Evolutionary conservation across 2,888 invertebrate genomes (phyloP).

Genomic region (Drosophila cognata): DNA sequence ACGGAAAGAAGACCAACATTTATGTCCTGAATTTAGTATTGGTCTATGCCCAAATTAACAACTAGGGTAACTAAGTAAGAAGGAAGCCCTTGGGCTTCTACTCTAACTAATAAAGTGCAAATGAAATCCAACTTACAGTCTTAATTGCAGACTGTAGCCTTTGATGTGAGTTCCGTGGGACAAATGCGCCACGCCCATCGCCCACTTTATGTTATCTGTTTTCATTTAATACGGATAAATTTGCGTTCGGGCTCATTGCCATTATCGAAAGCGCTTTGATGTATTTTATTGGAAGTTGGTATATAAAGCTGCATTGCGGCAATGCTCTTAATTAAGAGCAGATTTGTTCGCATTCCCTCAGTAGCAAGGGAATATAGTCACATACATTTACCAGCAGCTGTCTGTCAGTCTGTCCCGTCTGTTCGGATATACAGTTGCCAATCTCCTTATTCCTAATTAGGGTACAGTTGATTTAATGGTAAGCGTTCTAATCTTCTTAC

Average conservation of each 20-base stretch:
- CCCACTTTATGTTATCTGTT: slow-evolving; percentile 9
- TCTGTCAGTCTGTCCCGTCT: neutral
- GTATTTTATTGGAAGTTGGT: slow-evolving; percentile 23
- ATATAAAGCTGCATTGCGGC: slow-evolving; percentile 15
- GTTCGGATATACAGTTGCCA: neutral
- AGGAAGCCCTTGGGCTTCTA: neutral
- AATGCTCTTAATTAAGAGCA: slow-evolving; percentile 43
- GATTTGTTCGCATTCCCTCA: slow-evolving; percentile 9
- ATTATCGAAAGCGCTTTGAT: slow-evolving; percentile 44
- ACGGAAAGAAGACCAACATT: slow-evolving; percentile 45
- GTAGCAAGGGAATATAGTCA: slow-evolving; percentile 8
- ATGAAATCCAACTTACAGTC: slow-evolving; percentile 28
- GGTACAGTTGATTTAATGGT: slow-evolving; percentile 12
- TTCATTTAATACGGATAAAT: slow-evolving; percentile 20
- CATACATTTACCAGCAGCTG: slow-evolving; percentile 2
- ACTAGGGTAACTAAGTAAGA: slow-evolving; percentile 3
- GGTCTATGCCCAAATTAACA: slow-evolving; percentile 57
- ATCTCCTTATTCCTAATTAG: slow-evolving; percentile 18
- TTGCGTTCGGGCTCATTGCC: slow-evolving; percentile 9
- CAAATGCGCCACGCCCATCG: slow-evolving; percentile 7
- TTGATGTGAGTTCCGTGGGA: slow-evolving; percentile 32
- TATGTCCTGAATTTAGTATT: slow-evolving; percentile 65
- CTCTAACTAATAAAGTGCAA: slow-evolving; percentile 35
- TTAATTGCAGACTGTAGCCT: slow-evolving; percentile 37
- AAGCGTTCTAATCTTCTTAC: slow-evolving; percentile 11